These are phyloP conservation scores for Pantherophis vulpinus DNA, from an alignment of 2,797 vertebrate genomes.

Conservation along the genomic window DNA sequence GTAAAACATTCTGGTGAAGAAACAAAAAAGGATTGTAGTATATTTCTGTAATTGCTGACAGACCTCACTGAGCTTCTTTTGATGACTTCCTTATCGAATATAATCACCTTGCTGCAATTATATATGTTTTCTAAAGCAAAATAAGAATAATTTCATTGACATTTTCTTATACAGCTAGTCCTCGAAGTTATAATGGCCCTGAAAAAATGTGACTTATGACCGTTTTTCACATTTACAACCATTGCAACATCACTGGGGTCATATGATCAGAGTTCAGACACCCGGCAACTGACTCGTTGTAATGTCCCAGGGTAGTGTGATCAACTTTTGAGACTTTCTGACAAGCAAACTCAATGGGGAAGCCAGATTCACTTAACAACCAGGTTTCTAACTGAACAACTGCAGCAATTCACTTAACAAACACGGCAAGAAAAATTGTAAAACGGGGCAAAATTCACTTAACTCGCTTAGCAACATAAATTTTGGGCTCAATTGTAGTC, in stretches of 20 bases:
- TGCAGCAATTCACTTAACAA: background rate
- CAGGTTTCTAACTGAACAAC: background rate
- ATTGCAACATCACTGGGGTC: background rate
- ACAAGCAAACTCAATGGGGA: background rate
- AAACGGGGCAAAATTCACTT: background rate
- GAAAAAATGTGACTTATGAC: background rate
- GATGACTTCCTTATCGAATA: background rate
- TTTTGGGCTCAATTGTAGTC: background rate
- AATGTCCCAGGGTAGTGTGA: background rate
- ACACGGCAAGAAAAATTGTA: background rate
- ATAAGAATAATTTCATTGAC: background rate
- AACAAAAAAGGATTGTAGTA: background rate
- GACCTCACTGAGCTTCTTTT: background rate
- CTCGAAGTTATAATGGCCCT: background rate
- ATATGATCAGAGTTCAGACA: background rate
- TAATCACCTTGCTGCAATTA: background rate
- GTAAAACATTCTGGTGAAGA: background rate
- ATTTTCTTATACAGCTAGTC: conserved; percentile 19
- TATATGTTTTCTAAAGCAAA: conserved; percentile 16
- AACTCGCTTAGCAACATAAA: background rate
- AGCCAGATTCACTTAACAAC: background rate
- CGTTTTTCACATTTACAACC: background rate
- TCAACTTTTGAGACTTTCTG: background rate
- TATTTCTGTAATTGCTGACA: background rate
- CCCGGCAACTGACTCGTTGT: background rate